Base-by-base conservation (phyloP, 2,888 invertebrate species). In the Ornithoptera priamus region DNA sequence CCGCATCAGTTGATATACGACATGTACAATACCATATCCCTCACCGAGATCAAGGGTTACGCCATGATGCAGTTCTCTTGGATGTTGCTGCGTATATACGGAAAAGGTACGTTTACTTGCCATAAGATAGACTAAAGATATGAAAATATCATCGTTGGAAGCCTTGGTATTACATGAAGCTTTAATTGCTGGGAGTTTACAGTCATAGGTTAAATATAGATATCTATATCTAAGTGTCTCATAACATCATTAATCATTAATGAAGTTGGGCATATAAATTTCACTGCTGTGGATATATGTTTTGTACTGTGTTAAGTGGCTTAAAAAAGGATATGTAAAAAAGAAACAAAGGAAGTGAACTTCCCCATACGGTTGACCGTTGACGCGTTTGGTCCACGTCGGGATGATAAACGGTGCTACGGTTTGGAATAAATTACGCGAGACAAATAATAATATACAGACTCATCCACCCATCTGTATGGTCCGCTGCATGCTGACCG, bases 41-140 rank as follows among this genome's bases (percentile, higher is more conserved):
- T 97, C 53, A 95, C 97, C 0, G 97, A 97, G 92, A 94, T 97
- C 77, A 97, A 97, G 87, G 97, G 97, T 1, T 97, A 96, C 85
- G 94, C 96, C 50, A 97, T 97, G 96, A 95, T 97, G 93, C 97
- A 97, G 84, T 97, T 97, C 90, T 96, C 97, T 0, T 97, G 96
- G 94, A 96, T 97, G 95, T 92, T 97, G 73, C 92, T 97, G 62
- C 94, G 94, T 79, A 92, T 96, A 60, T 96, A 96, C 74, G 95
- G 95, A 67, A 94, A 95, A 93, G 97, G 97, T 96, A 90, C 57
- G 57, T 17, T 15, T 50, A 18, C 30, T 30, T 30, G 17, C 15
- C 1, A 15, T 18, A 50, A 17, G 12, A 50, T 18, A 18, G 18
- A 50, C 5, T 2, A 18, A 15, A 50, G 1, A 15, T 50, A 50